A percentile compares a stretch with the other conserved stretches of the same genome.
phyloP scores from a whole-genome alignment of 2,888 invertebrate species.

The Azorinus chamasolen region DNA sequence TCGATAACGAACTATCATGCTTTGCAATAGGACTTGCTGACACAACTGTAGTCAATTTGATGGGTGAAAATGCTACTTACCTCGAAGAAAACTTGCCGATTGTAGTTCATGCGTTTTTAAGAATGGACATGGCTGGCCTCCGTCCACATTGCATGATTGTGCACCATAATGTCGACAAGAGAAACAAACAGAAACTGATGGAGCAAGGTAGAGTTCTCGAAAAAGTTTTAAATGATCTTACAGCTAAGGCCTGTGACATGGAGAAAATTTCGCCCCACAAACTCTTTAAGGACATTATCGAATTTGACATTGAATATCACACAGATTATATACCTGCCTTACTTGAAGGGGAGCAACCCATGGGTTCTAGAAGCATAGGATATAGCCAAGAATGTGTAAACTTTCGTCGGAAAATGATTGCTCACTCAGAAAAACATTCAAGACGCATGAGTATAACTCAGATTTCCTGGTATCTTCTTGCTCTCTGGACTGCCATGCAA shows the following conservation, averaged over 20 bases:
- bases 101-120: slow-evolving; percentile 33
- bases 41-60: slow-evolving; percentile 27
- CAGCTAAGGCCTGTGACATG: slow-evolving; percentile 18
- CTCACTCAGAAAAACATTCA: neutral
- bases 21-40: slow-evolving; percentile 44
- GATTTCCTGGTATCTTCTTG: slow-evolving; percentile 2
- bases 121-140: slow-evolving; percentile 19
- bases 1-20: slow-evolving; percentile 45
- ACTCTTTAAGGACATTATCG: slow-evolving; percentile 36
- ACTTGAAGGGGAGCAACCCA: slow-evolving; percentile 42
- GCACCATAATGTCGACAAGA: slow-evolving; percentile 46
- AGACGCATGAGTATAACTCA: neutral
- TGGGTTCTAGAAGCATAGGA: slow-evolving; percentile 31
- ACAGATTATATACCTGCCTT: slow-evolving; percentile 38
- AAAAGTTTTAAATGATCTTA: slow-evolving; percentile 21
- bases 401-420: slow-evolving; percentile 10
- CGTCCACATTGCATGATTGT: slow-evolving; percentile 29
- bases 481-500: slow-evolving; percentile 20
- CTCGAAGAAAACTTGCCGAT: slow-evolving; percentile 40
- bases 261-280: slow-evolving; percentile 17
- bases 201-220: slow-evolving; percentile 22
- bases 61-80: slow-evolving; percentile 36
- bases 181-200: slow-evolving; percentile 17
- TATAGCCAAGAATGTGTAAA: slow-evolving; percentile 18
- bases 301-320: slow-evolving; percentile 22